phyloP scores from a whole-genome alignment of 2,113 vertebrate species.

The Callionymus lyra region DNA sequence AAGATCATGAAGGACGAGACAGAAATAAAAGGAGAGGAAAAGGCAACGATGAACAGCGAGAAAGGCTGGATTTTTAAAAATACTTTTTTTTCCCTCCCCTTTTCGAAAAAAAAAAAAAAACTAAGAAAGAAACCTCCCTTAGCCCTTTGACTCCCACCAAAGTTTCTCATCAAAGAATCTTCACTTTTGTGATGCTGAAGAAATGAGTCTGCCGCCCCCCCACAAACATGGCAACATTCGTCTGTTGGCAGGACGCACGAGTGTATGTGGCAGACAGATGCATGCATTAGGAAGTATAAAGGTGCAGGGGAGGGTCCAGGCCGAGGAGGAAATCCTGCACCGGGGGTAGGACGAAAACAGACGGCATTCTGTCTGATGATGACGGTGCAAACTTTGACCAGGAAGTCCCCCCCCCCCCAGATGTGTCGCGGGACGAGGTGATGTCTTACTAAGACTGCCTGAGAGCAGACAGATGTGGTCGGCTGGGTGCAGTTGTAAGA shows the following conservation, averaged over 20 bases:
- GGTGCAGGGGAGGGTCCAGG: too few species aligned
- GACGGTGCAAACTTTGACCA: too few species aligned
- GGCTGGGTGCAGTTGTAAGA: conserved; percentile 58
- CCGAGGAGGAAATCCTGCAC: too few species aligned
- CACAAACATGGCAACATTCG: conserved; percentile 7
- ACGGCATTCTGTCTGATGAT: too few species aligned
- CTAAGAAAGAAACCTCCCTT: conserved; percentile 52
- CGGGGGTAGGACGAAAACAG: too few species aligned
- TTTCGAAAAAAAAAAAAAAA: too few species aligned
- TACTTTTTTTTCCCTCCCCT: conserved; percentile 17
- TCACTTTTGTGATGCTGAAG: conserved; percentile 10
- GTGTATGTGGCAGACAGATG: conserved; percentile 24
- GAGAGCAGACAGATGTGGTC: conserved; percentile 50
- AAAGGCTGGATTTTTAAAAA: conserved; percentile 57
- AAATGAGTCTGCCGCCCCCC: too few species aligned
- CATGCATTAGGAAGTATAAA: too few species aligned
- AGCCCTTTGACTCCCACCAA: conserved; percentile 61
- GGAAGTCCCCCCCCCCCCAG: conserved; percentile 1
- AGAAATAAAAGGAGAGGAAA: conserved; percentile 50
- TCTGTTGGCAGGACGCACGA: conserved; percentile 45
- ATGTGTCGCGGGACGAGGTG: conserved; percentile 29
- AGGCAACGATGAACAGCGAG: conserved; percentile 63
- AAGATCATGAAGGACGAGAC: conserved; percentile 23
- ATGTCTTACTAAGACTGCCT: conserved; percentile 38
- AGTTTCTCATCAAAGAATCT: conserved; percentile 28